Base-by-base conservation (phyloP, 2,113 vertebrate genomes). In the Paedocypris sp. region DNA sequence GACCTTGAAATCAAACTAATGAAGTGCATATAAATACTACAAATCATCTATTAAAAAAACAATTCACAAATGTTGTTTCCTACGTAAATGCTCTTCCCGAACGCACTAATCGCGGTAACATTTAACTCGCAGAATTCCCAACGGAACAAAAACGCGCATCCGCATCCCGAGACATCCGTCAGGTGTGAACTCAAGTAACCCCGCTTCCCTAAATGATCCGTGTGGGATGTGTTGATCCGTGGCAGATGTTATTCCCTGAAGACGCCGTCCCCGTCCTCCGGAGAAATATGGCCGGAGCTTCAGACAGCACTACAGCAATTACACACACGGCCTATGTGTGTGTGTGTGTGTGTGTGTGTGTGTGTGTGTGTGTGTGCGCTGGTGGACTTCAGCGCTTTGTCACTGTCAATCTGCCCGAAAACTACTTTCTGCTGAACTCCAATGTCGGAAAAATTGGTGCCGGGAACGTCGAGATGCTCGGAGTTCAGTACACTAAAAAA, bases 141-240 rank as follows among this genome's bases (percentile, higher is more conserved):
- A 65, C 56, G 56, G 50, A 41, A 19, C 22, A 43, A 36, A 38
- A 29, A 61, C 8, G 54, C 32, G 26, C 43, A 13, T 28, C 19
- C 26, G 29, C 57, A 70, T 42, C 62, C 56, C 36, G 51, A 57
- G 60, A 52, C 51, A 66, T 66, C 51, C 36, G 39, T 41, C 50
- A 66, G 62, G 43, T 35, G 28, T 66, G 38, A 58, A 57, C 62
- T 39, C 45, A 53, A 41, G 47, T 66, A 70, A 53, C 68, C 68
- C 62, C 66, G 57, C 61, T 66, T 64, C 45, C 63, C 63, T 70
- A 70, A 70, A 70, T 70, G 68, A 66, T 70, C 68, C 68, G 60
- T 62, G 58, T 70, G 50, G 66, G 51, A 56, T 60, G 38, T 43
- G 39, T 28, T 58, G 57, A 52, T 64, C 64, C 59, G 49, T 57